Percentiles rank a stretch among this genome's conserved stretches.
Conservation (phyloP, 2,888 invertebrate species). For the Phalera bucephala region DNA sequence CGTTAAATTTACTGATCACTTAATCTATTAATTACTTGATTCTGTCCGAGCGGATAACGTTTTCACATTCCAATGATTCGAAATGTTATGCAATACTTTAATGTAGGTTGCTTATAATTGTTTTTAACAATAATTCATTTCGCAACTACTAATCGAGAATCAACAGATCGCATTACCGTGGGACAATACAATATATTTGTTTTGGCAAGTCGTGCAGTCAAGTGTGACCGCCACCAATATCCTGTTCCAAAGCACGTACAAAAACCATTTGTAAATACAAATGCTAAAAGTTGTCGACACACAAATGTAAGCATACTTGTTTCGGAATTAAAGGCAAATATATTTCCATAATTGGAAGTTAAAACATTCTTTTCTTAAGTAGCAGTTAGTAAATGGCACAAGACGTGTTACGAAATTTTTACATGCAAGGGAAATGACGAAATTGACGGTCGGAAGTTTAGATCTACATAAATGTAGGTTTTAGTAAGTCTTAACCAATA, state of each 20-base stretch:
- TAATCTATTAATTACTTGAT: slow-evolving; percentile 1
- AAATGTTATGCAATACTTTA: not conserved
- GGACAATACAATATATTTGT: slow-evolving; percentile 46
- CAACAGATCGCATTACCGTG: slow-evolving; percentile 48
- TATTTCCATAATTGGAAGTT: no score
- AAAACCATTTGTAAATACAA: not conserved
- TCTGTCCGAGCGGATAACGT: not conserved
- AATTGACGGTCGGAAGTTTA: no score
- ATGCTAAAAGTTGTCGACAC: not conserved
- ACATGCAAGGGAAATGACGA: no score
- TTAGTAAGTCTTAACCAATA: no score
- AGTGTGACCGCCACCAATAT: slow-evolving; percentile 49
- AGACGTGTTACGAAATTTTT: no score
- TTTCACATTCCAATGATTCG: not conserved
- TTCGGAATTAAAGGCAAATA: not conserved
- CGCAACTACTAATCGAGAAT: slow-evolving; percentile 33
- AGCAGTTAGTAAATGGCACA: no score
- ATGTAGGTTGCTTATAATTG: not conserved
- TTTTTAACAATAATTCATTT: slow-evolving; percentile 11
- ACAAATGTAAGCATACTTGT: not conserved
- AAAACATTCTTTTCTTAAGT: not conserved
- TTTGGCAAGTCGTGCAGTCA: slow-evolving; percentile 49
- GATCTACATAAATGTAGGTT: no score
- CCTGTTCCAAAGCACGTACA: slow-evolving; percentile 39
- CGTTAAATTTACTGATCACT: not conserved